Conservation (phyloP, 2,113 vertebrate species). For the Oncorhynchus masou region DNA sequence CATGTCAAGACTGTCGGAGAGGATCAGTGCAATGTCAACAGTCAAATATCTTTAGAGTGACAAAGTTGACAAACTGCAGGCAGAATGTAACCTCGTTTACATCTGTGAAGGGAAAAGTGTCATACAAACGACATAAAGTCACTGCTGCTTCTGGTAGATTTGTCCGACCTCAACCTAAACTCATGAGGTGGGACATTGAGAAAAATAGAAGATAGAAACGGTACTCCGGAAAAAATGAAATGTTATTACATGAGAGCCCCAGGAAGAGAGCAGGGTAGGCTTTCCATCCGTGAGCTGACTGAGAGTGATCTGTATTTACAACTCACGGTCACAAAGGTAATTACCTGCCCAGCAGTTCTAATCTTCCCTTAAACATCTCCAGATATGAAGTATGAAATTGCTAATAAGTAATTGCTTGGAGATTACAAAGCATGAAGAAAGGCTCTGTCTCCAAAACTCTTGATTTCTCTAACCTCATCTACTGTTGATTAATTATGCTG, state of each 20-base stretch:
- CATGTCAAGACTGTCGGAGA: background rate
- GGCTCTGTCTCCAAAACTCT: conserved; percentile 47
- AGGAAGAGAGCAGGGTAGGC: background rate
- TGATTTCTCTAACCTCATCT: background rate
- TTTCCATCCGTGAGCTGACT: background rate
- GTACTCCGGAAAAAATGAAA: background rate
- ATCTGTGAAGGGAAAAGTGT: conserved; percentile 11
- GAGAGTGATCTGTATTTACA: conserved; percentile 44
- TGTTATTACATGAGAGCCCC: background rate
- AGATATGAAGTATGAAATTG: conserved; percentile 58
- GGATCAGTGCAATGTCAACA: background rate
- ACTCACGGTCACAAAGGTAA: conserved; percentile 54
- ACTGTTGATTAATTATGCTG: background rate
- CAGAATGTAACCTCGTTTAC: background rate
- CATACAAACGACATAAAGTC: background rate
- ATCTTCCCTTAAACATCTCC: conserved; percentile 63
- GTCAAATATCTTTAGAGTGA: conserved; percentile 14
- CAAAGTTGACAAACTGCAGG: conserved; percentile 1
- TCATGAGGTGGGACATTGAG: background rate
- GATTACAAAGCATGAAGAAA: conserved; percentile 51
- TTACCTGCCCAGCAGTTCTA: conserved; percentile 62
- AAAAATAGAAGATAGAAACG: background rate
- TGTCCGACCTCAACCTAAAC: background rate
- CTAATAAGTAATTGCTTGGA: conserved; percentile 64
- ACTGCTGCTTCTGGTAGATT: background rate